Conservation (phyloP, 2,888 invertebrate species). For the Drosophila infuscata region DNA sequence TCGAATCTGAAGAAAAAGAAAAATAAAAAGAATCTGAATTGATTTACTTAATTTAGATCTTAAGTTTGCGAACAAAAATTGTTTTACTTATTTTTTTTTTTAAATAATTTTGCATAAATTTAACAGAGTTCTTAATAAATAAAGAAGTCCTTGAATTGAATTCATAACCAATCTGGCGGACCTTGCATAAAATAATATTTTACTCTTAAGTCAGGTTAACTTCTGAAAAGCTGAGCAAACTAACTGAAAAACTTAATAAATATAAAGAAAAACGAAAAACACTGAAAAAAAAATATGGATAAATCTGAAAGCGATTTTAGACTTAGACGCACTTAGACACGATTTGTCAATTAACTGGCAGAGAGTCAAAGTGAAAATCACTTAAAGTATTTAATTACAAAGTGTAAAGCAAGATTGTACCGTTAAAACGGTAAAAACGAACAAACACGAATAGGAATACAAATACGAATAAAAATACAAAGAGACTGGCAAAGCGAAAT, state of each 20-base stretch:
- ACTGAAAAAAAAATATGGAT: neutral
- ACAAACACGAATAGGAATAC: conserved; percentile 13
- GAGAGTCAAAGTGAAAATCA: conserved; percentile 62
- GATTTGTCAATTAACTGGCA: conserved; percentile 56
- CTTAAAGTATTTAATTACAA: conserved; percentile 76
- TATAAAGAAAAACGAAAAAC: neutral
- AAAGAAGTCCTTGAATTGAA: neutral
- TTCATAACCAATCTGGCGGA: neutral
- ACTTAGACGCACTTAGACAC: conserved; percentile 33
- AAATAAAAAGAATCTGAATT: no score
- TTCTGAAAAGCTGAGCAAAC: neutral
- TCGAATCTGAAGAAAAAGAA: neutral
- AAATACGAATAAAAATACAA: conserved; percentile 19
- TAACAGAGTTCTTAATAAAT: neutral
- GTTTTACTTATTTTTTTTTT: neutral
- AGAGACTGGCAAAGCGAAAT: conserved; percentile 49
- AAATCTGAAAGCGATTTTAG: conserved; percentile 23
- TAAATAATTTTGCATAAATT: neutral
- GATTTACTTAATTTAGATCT: neutral
- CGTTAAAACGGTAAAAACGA: conserved; percentile 5
- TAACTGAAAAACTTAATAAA: neutral
- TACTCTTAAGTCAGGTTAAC: neutral
- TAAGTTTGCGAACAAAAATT: neutral
- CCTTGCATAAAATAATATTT: neutral
- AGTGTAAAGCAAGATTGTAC: conserved; percentile 50